Conservation (phyloP, 2,888 invertebrate genomes). For the Drosophila planitibia region DNA sequence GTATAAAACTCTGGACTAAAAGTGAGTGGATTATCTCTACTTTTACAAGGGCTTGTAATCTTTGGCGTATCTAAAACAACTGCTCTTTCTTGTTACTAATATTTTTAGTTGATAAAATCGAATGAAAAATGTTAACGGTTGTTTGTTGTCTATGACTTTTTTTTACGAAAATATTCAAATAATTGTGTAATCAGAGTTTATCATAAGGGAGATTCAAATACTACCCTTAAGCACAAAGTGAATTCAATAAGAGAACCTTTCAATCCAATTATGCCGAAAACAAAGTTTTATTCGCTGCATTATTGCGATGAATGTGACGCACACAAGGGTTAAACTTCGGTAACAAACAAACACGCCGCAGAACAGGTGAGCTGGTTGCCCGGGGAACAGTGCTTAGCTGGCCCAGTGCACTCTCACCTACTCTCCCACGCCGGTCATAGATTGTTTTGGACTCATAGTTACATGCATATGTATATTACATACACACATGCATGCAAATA, state of each 20-base stretch:
- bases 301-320: neutral
- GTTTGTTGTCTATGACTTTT: neutral
- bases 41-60: neutral
- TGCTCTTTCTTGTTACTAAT: neutral
- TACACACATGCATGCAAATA: neutral
- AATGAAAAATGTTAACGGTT: neutral
- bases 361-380: constrained; percentile 38
- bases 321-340: neutral
- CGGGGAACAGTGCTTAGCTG: constrained; percentile 26
- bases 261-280: no score
- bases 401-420: constrained; percentile 5
- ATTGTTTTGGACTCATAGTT: constrained; percentile 18
- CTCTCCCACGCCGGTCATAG: neutral
- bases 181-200: neutral
- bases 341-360: neutral
- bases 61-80: neutral
- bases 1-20: neutral
- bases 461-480: neutral
- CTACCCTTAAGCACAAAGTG: neutral
- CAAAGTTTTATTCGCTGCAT: neutral
- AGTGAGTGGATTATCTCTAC: neutral
- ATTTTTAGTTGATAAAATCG: neutral
- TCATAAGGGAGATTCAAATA: neutral
- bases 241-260: neutral
- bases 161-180: neutral